phyloP scores from a whole-genome alignment of 2,797 vertebrate genomes.

The Brotula barbata region DNA sequence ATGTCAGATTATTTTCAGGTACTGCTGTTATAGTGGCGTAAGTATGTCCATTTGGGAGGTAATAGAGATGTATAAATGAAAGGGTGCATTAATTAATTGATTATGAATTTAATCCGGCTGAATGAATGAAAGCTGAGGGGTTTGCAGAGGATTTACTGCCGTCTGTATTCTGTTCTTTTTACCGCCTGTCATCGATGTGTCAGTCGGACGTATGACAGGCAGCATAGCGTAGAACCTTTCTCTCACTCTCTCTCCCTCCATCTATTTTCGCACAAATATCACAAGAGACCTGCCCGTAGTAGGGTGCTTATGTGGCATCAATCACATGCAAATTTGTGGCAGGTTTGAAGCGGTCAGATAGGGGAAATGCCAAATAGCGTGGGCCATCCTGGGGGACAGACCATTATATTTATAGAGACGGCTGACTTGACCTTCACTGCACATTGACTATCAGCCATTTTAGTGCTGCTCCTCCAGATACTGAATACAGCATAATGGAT shows the following conservation, averaged over 20 bases:
- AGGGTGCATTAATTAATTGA: neutral
- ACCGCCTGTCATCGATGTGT: conserved; percentile 40
- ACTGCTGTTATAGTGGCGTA: conserved; percentile 60
- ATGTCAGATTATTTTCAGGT: conserved; percentile 74
- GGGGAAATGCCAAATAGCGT: conserved; percentile 74
- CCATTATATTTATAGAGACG: conserved; percentile 81
- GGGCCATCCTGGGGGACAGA: conserved; percentile 78
- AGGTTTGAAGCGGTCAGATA: conserved; percentile 67
- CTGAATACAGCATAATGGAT: conserved; percentile 72
- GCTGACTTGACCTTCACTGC: conserved; percentile 81
- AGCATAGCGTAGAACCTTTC: conserved; percentile 60
- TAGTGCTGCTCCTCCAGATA: conserved; percentile 69
- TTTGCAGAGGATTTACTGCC: neutral
- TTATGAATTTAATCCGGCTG: conserved; percentile 8
- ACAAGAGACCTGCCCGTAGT: conserved; percentile 56
- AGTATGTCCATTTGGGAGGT: conserved; percentile 42
- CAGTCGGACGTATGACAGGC: conserved; percentile 44
- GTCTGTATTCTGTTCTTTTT: conserved; percentile 26
- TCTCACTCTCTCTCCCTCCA: conserved; percentile 1
- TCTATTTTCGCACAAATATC: conserved; percentile 53
- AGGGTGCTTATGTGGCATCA: conserved; percentile 57
- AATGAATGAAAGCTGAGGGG: conserved; percentile 6
- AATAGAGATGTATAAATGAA: conserved; percentile 19
- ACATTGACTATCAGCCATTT: conserved; percentile 79
- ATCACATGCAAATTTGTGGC: conserved; percentile 67